Base-by-base conservation (phyloP, 2,797 vertebrate genomes). In the Acipenser transmontanus region DNA sequence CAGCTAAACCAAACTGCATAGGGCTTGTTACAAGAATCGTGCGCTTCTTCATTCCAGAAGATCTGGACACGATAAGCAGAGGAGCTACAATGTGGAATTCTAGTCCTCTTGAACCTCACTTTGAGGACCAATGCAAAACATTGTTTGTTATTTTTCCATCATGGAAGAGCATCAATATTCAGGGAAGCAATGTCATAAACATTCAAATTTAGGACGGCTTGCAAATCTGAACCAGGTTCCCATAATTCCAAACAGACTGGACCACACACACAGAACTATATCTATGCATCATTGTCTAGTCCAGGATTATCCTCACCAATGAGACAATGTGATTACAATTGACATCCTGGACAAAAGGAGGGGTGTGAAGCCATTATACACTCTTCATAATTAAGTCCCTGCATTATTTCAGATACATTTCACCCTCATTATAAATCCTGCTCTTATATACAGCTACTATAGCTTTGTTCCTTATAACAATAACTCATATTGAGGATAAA, bases 231-330 rank as follows among this genome's bases (percentile, higher is more conserved):
- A 61, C 10, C 47, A 61, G 47, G 66, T 71, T 68, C 61, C 64
- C 74, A 73, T 68, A 68, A 70, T 71, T 60, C 66, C 63, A 17
- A 62, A 57, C 50, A 11, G 61, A 62, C n/a, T 10, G 64, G 71
- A 66, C 68, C 70, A 71, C 65, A 69, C 69, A 75, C 74, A 60
- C 12, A 69, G 52, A 47, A 13, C 49, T 62, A 50, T 61, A 66
- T 47, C 68, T 49, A 70, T 59, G 60, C 68, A 62, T 65, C 65
- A 74, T 67, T 67, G 70, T 71, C 70, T 61, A 69, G 64, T 66
- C 70, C 71, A 64, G 71, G 20, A 65, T 59, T 59, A 65, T 72
- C 69, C 54, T 14, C 7, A 61, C 64, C 62, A 61, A 68, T 54
- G 70, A 70, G 68, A 62, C 61, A 59, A 62, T 54, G 64, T 65